phyloP scores from a whole-genome alignment of 2,797 vertebrate genomes.

The Macrochelys suwanniensis region DNA sequence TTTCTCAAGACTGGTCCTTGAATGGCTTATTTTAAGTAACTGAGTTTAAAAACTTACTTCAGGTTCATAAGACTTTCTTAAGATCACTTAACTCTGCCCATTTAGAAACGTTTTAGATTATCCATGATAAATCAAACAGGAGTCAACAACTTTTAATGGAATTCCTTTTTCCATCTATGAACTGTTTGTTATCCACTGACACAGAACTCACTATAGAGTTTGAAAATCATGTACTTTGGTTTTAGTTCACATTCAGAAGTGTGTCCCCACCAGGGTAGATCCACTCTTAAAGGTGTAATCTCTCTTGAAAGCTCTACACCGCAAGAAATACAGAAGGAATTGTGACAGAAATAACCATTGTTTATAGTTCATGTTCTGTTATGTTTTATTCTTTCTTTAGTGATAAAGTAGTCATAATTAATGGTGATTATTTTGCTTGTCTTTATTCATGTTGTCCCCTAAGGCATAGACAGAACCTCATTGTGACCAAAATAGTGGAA shows the following conservation, averaged over 20 bases:
- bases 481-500: background rate
- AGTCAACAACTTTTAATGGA: background rate
- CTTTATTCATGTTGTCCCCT: background rate
- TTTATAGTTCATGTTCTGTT: background rate
- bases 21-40: too few species aligned
- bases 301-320: background rate
- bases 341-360: background rate
- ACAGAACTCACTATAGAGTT: background rate
- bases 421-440: background rate
- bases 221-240: background rate
- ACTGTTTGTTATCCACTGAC: background rate
- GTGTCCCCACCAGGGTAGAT: background rate
- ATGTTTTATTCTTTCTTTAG: background rate
- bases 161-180: rapidly evolving
- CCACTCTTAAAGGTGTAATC: background rate
- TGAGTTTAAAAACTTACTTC: background rate
- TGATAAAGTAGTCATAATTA: background rate
- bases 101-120: background rate
- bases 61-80: background rate
- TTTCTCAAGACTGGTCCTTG: too few species aligned
- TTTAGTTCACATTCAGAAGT: background rate
- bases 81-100: background rate
- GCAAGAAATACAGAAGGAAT: background rate
- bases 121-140: background rate
- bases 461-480: background rate